These are phyloP conservation scores for Knipowitschia caucasica DNA, from an alignment of 2,797 vertebrate genomes.

Conservation along the genomic window DNA sequence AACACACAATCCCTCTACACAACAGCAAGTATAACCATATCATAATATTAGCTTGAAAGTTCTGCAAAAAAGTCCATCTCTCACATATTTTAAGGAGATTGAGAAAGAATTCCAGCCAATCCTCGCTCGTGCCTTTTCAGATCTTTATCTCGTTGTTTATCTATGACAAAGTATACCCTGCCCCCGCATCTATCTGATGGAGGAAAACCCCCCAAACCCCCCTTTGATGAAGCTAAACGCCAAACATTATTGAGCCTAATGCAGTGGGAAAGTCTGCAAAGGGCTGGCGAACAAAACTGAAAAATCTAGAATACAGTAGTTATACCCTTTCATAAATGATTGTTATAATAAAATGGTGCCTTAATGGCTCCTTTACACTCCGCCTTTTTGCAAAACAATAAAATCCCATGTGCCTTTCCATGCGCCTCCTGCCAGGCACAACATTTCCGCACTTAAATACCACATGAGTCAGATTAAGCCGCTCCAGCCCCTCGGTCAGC, in stretches of 20 bases:
- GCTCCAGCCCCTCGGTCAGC: constrained; percentile 40
- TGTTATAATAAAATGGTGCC: constrained; percentile 25
- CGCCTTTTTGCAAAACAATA: constrained; percentile 54
- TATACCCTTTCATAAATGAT: too few species aligned
- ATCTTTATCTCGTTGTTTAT: constrained; percentile 27
- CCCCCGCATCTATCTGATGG: constrained; percentile 13
- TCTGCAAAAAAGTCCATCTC: constrained; percentile 28
- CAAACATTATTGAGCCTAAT: constrained; percentile 17
- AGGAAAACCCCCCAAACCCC: constrained; percentile 3
- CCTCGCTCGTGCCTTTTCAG: constrained; percentile 5
- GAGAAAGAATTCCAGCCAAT: constrained; percentile 26
- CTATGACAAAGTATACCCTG: constrained; percentile 8
- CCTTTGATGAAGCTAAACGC: constrained; percentile 9
- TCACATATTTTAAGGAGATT: constrained; percentile 24
- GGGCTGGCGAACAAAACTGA: too few species aligned
- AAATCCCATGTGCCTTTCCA: constrained; percentile 64
- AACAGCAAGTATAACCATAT: too few species aligned
- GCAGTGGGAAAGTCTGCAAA: too few species aligned
- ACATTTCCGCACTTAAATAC: constrained; percentile 67
- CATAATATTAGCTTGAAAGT: too few species aligned
- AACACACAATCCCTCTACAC: too few species aligned
- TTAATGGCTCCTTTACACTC: constrained; percentile 49
- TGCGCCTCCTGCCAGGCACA: constrained; percentile 44
- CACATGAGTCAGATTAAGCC: constrained; percentile 70
- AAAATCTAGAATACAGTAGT: too few species aligned